These are phyloP conservation scores for Panthera leo DNA, from an alignment of 2,113 vertebrate species.

Conservation along the genomic window DNA sequence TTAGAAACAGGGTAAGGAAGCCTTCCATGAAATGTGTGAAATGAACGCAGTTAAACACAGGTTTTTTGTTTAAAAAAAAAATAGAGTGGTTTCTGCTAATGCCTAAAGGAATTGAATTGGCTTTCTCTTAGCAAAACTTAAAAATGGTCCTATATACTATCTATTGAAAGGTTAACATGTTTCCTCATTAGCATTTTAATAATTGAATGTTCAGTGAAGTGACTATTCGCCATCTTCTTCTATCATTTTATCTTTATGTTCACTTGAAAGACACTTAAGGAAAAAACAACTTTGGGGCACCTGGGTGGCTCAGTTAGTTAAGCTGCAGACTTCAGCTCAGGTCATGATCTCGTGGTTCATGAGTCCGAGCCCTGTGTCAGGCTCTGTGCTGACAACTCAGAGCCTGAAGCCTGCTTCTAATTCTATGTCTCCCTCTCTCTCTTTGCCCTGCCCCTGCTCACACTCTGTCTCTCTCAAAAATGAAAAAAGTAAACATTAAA, in stretches of 20 bases:
- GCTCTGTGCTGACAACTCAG: too few species aligned
- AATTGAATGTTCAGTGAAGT: not conserved
- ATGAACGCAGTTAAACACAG: not conserved
- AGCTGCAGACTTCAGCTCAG: too few species aligned
- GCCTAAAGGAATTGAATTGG: not conserved
- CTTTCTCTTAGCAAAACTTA: not conserved
- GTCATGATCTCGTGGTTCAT: too few species aligned
- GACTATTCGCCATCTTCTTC: not conserved
- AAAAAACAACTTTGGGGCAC: not conserved
- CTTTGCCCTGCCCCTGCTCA: too few species aligned
- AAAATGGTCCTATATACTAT: not conserved
- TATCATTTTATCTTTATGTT: not conserved
- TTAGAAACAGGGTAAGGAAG: not conserved
- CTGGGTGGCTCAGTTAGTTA: too few species aligned
- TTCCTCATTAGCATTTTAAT: constrained; percentile 28
- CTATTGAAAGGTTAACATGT: not conserved
- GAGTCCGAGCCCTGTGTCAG: rapidly evolving
- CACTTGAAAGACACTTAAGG: not conserved
- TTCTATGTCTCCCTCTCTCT: too few species aligned
- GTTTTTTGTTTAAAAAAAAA: not conserved
- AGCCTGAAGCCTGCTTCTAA: too few species aligned
- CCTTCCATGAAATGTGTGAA: not conserved
- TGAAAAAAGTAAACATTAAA: too few species aligned
- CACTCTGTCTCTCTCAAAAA: too few species aligned
- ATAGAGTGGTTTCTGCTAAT: not conserved